These are phyloP conservation scores for Caenorhabditis parvicauda DNA, from an alignment of 2,888 invertebrate genomes.

Conservation along the genomic window DNA sequence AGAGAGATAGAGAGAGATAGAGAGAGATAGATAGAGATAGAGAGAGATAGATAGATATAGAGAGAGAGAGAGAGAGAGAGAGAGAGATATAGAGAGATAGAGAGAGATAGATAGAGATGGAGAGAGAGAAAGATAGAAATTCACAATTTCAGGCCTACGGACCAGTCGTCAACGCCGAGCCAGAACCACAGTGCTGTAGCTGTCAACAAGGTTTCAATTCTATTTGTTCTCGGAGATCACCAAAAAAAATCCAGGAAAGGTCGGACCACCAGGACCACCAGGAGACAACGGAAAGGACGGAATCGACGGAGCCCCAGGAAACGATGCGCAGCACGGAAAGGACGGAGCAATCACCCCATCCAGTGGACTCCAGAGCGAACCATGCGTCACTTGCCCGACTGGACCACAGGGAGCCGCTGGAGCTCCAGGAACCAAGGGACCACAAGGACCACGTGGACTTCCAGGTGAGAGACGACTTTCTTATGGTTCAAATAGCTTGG, in stretches of 20 bases:
- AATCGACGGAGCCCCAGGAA: slow-evolving; percentile 33
- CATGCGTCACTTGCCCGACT: slow-evolving; percentile 56
- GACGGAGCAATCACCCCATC: slow-evolving; percentile 58
- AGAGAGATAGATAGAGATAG: too few relatives aligned
- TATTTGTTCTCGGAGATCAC: slow-evolving; percentile 14
- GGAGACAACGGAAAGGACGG: slow-evolving; percentile 35
- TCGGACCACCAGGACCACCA: slow-evolving; percentile 35
- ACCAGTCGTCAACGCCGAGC: slow-evolving; percentile 48
- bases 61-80: too few relatives aligned
- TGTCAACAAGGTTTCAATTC: too few relatives aligned
- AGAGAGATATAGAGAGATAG: too few relatives aligned
- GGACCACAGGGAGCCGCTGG: slow-evolving; percentile 51
- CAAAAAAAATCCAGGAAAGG: slow-evolving; percentile 14
- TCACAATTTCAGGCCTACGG: slow-evolving; percentile 10
- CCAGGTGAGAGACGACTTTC: too few relatives aligned
- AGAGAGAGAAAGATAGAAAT: too few relatives aligned
- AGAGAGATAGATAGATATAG: too few relatives aligned
- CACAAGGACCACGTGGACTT: slow-evolving; percentile 49
- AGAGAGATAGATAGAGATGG: too few relatives aligned
- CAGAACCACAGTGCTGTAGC: slow-evolving; percentile 47
- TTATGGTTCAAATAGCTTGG: too few relatives aligned
- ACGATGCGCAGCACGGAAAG: slow-evolving; percentile 37
- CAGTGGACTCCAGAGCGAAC: slow-evolving; percentile 41
- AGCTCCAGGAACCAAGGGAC: slow-evolving; percentile 50
- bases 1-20: too few relatives aligned